Percentiles rank a stretch among this genome's conserved stretches.
phyloP scores from a whole-genome alignment of 2,113 vertebrate species.

The Shinisaurus crocodilurus region DNA sequence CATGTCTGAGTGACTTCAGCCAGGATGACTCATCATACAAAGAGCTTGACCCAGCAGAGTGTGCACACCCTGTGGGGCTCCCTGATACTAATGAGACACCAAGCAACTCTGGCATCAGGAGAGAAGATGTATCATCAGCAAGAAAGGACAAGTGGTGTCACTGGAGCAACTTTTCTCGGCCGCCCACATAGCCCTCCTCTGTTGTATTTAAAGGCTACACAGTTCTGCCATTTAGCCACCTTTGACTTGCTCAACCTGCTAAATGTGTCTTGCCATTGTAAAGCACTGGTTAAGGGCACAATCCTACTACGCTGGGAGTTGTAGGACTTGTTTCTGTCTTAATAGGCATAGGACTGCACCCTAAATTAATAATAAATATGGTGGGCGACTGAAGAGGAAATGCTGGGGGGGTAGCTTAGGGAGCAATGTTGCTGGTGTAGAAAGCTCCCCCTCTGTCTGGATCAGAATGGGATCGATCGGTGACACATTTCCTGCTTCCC shows the following conservation, averaged over 20 bases:
- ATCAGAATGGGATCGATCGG: conserved; percentile 47
- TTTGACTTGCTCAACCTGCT: conserved; percentile 32
- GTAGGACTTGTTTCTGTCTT: too few species aligned
- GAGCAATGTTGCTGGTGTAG: too few species aligned
- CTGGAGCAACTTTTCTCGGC: too few species aligned
- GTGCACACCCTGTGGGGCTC: too few species aligned
- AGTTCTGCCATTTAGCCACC: conserved; percentile 30
- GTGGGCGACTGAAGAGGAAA: conserved; percentile 11
- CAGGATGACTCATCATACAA: too few species aligned
- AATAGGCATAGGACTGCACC: too few species aligned
- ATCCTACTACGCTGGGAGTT: too few species aligned
- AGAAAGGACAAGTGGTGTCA: conserved; percentile 14
- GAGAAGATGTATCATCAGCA: too few species aligned
- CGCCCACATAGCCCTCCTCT: conserved; percentile 11
- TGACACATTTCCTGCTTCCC: conserved; percentile 71
- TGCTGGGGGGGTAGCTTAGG: neutral
- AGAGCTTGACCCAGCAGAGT: too few species aligned
- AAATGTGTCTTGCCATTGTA: conserved; percentile 44
- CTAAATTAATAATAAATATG: conserved; percentile 17
- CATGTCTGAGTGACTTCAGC: too few species aligned
- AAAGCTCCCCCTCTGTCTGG: neutral
- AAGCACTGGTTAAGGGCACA: conserved; percentile 48
- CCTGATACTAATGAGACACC: too few species aligned
- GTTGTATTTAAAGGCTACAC: conserved; percentile 21
- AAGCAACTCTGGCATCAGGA: too few species aligned